Percentiles rank a stretch among this genome's conserved stretches.
phyloP scores from a whole-genome alignment of 2,113 vertebrate genomes.

The Galbula dea region DNA sequence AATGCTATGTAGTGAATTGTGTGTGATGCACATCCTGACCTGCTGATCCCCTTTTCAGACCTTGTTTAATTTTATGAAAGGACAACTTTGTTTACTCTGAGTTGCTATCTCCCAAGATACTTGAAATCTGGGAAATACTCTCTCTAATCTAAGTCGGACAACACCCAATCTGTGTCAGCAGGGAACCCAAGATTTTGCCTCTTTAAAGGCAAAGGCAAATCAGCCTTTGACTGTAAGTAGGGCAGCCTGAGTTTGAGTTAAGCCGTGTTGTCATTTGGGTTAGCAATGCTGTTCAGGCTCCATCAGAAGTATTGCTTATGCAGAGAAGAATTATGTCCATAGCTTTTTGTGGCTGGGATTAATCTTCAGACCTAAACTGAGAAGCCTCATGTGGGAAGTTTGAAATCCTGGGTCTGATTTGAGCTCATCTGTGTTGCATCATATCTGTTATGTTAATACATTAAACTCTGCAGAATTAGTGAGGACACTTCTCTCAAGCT shows the following conservation, averaged over 20 bases:
- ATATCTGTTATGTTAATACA: background rate
- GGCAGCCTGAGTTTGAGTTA: background rate
- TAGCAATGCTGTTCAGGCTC: background rate
- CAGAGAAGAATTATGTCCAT: background rate
- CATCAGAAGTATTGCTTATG: background rate
- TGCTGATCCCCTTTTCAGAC: background rate
- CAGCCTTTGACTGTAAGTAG: background rate
- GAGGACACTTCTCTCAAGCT: background rate
- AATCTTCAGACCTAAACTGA: background rate
- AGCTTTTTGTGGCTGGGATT: background rate
- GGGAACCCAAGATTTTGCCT: background rate
- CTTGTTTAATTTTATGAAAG: background rate
- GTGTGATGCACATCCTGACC: background rate
- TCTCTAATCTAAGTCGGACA: background rate
- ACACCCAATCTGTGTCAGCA: constrained; percentile 7
- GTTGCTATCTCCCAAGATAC: background rate
- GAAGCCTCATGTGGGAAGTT: background rate
- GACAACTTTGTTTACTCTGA: background rate
- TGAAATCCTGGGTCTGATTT: background rate
- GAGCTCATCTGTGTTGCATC: background rate
- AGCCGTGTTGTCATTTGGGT: background rate
- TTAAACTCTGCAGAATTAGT: background rate
- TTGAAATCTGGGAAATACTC: constrained; percentile 17
- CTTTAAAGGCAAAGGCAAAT: background rate
- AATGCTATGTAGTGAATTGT: background rate